Conservation (phyloP, 2,797 vertebrate genomes). For the Oceanodroma leucorhoa region DNA sequence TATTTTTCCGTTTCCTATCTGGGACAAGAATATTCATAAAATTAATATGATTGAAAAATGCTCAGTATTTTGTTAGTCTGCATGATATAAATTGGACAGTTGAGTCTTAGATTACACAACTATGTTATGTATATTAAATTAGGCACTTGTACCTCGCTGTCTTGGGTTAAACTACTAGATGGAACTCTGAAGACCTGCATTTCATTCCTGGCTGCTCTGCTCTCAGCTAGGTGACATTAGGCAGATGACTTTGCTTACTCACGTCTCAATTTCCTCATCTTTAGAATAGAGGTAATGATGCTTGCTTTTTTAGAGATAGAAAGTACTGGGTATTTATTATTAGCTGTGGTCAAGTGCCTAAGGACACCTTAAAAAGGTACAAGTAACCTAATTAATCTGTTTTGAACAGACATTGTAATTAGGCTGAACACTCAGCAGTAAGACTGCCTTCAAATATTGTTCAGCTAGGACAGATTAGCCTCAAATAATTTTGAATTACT, state of each 20-base stretch:
- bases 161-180: not conserved
- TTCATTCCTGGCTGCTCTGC: not conserved
- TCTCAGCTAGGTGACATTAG: slow-evolving; percentile 23
- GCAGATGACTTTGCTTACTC: slow-evolving; percentile 21
- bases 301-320: slow-evolving; percentile 14
- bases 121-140: not conserved
- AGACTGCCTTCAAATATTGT: not conserved
- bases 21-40: not conserved
- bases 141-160: not conserved
- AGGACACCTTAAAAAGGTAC: slow-evolving; percentile 50
- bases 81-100: not conserved
- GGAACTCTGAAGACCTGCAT: not conserved
- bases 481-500: not conserved
- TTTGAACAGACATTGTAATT: slow-evolving; percentile 46
- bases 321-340: slow-evolving; percentile 48
- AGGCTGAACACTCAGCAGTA: slow-evolving; percentile 18
- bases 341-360: slow-evolving; percentile 49
- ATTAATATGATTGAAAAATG: not conserved
- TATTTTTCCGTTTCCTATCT: not conserved
- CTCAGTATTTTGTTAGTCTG: not conserved
- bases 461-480: not conserved
- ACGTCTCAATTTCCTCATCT: slow-evolving; percentile 4
- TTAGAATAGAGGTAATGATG: not conserved
- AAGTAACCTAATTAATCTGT: slow-evolving; percentile 63
- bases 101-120: not conserved